Evolutionary conservation across 2,113 vertebrate genomes (phyloP).

Genomic region (Regulus satrapa): DNA sequence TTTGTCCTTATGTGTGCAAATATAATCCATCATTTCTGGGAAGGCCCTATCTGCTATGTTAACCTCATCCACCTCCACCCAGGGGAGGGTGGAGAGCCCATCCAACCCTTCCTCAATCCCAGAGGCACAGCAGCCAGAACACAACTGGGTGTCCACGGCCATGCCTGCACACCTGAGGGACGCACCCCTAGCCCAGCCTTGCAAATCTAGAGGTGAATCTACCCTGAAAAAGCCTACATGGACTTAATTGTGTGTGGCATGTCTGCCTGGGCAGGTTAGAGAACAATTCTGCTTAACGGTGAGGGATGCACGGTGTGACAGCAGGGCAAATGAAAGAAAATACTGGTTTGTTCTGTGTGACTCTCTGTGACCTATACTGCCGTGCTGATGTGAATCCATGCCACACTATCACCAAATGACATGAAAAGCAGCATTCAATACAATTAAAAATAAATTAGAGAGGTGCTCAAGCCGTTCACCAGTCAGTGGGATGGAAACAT

Average conservation of each 20-base stretch:
- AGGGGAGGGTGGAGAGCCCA: neutral
- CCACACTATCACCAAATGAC: neutral
- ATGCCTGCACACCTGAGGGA: neutral
- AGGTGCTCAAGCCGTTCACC: neutral
- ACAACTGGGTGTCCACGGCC: neutral
- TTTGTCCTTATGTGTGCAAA: neutral
- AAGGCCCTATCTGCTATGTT: neutral
- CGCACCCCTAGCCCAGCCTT: neutral
- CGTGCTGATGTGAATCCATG: neutral
- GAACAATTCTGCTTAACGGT: neutral
- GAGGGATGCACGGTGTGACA: neutral
- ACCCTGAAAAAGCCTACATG: neutral
- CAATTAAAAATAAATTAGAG: neutral
- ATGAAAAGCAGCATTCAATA: neutral
- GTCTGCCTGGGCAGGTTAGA: neutral
- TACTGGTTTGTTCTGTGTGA: neutral
- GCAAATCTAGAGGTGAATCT: neutral
- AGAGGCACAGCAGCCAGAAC: neutral
- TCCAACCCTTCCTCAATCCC: neutral
- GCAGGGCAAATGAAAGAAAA: neutral
- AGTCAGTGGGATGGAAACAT: neutral
- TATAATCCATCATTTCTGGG: neutral
- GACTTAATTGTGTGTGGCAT: neutral
- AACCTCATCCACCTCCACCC: neutral
- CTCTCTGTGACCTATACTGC: neutral